These are phyloP conservation scores for Micronycteris hirsuta DNA, from an alignment of 2,113 vertebrate species.

Conservation along the genomic window DNA sequence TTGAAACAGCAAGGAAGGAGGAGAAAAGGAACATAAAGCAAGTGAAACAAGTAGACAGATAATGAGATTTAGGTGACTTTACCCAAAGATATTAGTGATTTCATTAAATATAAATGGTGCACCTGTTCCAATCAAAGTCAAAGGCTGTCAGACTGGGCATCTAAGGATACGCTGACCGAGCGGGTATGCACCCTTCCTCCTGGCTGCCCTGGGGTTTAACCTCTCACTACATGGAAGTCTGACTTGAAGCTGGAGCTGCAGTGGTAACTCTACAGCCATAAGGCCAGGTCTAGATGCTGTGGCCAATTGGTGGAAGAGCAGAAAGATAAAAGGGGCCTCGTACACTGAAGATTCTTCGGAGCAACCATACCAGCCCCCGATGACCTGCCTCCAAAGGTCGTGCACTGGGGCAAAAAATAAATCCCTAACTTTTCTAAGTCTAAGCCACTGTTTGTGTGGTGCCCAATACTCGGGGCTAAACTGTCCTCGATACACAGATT, in stretches of 20 bases:
- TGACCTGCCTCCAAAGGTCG: background rate
- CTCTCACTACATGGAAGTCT: background rate
- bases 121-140: background rate
- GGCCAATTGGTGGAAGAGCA: background rate
- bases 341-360: background rate
- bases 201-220: background rate
- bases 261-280: background rate
- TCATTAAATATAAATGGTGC: background rate
- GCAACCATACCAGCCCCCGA: background rate
- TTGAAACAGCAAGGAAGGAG: background rate
- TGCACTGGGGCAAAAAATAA: background rate
- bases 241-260: background rate
- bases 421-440: background rate
- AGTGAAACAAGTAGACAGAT: background rate
- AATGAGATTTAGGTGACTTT: background rate
- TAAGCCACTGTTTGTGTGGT: background rate
- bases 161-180: background rate
- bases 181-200: too few species aligned
- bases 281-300: background rate
- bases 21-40: background rate
- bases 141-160: background rate
- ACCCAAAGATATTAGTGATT: background rate
- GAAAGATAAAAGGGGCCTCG: background rate
- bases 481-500: background rate
- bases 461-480: background rate